Conservation (phyloP, 1,140 invertebrate genomes). For the Pinna nobilis region DNA sequence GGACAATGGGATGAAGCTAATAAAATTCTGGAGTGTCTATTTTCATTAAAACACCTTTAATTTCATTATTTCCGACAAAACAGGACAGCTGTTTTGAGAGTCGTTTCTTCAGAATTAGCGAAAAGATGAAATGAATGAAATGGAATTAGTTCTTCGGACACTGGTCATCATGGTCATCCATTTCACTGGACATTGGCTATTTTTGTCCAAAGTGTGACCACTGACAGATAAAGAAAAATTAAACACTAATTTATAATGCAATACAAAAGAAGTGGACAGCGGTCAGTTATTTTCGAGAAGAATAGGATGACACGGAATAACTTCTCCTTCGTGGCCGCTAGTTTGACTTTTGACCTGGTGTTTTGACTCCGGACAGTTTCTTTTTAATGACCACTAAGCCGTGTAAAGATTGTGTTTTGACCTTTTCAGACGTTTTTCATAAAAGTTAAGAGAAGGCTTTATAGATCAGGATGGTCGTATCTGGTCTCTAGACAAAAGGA, state of each 20-base stretch:
- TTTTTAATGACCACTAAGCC: constrained; percentile 6
- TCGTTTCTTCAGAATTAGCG: neutral
- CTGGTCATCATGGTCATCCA: constrained; percentile 9
- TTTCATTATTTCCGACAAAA: constrained; percentile 2
- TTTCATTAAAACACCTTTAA: constrained; percentile 22
- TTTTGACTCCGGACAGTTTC: constrained; percentile 8
- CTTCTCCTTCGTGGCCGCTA: constrained; percentile 12
- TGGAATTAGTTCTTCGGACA: constrained; percentile 16
- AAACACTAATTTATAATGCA: constrained; percentile 30
- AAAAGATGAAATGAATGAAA: constrained; percentile 11
- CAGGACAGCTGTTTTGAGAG: neutral
- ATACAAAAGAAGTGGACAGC: constrained; percentile 15
- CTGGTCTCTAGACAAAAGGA: constrained; percentile 13
- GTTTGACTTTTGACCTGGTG: constrained; percentile 16
- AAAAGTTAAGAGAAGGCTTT: constrained; percentile 12
- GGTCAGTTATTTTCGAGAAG: constrained; percentile 6
- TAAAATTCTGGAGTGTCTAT: no score
- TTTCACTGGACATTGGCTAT: constrained; percentile 16
- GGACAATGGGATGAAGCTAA: no score
- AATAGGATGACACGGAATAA: constrained; percentile 14
- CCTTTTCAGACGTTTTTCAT: constrained; percentile 13
- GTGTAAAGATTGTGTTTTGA: constrained; percentile 22
- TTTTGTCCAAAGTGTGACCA: constrained; percentile 15
- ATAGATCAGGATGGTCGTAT: neutral
- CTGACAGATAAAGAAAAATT: constrained; percentile 28